These are phyloP conservation scores for Etheostoma cragini DNA, from an alignment of 2,113 vertebrate genomes.

Conservation along the genomic window DNA sequence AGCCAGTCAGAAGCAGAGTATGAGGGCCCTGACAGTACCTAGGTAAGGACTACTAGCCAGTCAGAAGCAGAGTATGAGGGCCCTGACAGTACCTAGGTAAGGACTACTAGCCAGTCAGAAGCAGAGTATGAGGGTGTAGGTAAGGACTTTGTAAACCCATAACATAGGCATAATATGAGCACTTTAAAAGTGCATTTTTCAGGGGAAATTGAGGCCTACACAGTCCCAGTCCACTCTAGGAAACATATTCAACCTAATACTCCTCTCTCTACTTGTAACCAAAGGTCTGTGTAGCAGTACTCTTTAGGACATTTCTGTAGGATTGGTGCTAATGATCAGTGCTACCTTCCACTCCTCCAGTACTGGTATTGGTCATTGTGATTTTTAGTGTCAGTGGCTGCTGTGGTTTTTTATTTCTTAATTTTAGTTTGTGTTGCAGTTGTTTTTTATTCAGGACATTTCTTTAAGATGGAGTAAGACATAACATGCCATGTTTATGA, in stretches of 20 bases:
- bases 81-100: too few species aligned
- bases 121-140: too few species aligned
- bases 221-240: constrained; percentile 60
- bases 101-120: too few species aligned
- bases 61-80: too few species aligned
- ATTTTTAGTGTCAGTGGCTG: not conserved
- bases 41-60: too few species aligned
- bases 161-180: too few species aligned
- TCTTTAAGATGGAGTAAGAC: not conserved
- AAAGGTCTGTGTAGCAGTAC: not conserved
- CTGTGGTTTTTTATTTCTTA: not conserved
- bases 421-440: constrained; percentile 43
- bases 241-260: not conserved
- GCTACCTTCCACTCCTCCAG: constrained; percentile 42
- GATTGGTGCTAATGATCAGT: constrained; percentile 62
- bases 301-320: not conserved
- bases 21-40: too few species aligned
- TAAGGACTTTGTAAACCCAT: too few species aligned
- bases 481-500: not conserved
- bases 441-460: constrained; percentile 27
- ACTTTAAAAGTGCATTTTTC: constrained; percentile 1
- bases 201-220: constrained; percentile 42
- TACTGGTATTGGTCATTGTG: constrained; percentile 11
- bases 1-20: too few species aligned
- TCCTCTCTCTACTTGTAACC: not conserved